Percentiles rank a stretch among this genome's conserved stretches.
Conservation (phyloP, 2,888 invertebrate genomes). For the Cybosia mesomella region DNA sequence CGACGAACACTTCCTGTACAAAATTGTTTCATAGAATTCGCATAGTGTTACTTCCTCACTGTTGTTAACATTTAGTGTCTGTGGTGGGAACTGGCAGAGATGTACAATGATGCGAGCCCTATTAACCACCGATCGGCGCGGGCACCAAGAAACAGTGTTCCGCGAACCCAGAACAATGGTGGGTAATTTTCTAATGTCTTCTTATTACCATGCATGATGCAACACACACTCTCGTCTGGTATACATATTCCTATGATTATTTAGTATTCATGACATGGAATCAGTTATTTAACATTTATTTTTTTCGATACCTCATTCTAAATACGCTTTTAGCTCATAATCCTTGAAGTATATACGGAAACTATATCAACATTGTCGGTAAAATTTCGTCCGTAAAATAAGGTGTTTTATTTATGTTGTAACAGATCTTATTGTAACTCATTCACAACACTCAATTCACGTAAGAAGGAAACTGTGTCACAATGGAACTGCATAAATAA, state of each 20-base stretch:
- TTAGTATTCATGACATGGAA: slow-evolving; percentile 65
- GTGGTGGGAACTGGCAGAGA: slow-evolving; percentile 72
- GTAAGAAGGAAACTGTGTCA: slow-evolving; percentile 42
- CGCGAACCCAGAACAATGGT: slow-evolving; percentile 84
- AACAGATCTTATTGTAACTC: slow-evolving; percentile 19
- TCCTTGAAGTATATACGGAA: slow-evolving; percentile 41
- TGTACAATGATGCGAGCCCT: slow-evolving; percentile 75
- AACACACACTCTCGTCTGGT: slow-evolving; percentile 68
- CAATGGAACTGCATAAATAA: slow-evolving; percentile 34
- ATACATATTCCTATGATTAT: slow-evolving; percentile 62
- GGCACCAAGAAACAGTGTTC: slow-evolving; percentile 74
- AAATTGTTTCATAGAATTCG: slow-evolving; percentile 58
- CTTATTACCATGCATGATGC: slow-evolving; percentile 83
- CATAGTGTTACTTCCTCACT: slow-evolving; percentile 60
- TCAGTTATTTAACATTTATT: slow-evolving; percentile 66
- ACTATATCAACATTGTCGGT: slow-evolving; percentile 24
- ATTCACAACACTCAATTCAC: slow-evolving; percentile 32
- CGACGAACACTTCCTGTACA: slow-evolving; percentile 51
- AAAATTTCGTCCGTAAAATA: slow-evolving; percentile 26
- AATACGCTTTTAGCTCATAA: slow-evolving; percentile 32
- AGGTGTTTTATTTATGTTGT: slow-evolving; percentile 27
- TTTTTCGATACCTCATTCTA: slow-evolving; percentile 53
- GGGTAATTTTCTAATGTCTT: slow-evolving; percentile 84
- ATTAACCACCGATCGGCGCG: slow-evolving; percentile 73
- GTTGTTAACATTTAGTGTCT: slow-evolving; percentile 59